Conservation (phyloP, 2,113 vertebrate species). For the Helogale parvula region DNA sequence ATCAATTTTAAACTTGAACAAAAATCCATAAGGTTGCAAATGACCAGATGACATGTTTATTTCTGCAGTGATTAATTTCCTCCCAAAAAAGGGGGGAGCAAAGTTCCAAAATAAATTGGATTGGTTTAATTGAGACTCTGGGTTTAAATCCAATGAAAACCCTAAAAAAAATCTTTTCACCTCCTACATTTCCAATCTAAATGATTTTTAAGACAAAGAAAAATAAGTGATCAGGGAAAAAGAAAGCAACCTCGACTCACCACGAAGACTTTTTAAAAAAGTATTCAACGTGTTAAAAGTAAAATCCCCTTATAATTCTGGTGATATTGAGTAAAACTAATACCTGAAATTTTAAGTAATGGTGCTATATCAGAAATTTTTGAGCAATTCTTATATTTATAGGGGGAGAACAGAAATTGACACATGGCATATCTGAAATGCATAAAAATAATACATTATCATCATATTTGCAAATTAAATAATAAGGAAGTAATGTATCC, state of each 20-base stretch:
- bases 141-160: slow-evolving; percentile 44
- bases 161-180: background rate
- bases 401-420: background rate
- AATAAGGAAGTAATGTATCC: slow-evolving; percentile 20
- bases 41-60: slow-evolving; percentile 63
- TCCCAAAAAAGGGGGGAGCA: background rate
- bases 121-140: slow-evolving; percentile 24
- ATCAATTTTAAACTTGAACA: slow-evolving; percentile 65
- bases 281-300: background rate
- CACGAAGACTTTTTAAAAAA: background rate
- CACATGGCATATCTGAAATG: background rate
- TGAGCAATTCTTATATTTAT: background rate
- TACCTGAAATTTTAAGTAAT: slow-evolving; percentile 11
- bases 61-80: slow-evolving; percentile 61
- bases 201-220: slow-evolving; percentile 53
- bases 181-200: background rate
- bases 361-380: background rate
- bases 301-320: background rate
- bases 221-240: background rate
- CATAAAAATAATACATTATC: slow-evolving; percentile 1
- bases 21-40: slow-evolving; percentile 59
- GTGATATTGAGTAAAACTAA: background rate
- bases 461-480: slow-evolving; percentile 52
- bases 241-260: background rate
- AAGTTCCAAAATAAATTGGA: slow-evolving; percentile 57